Percentiles rank a stretch among this genome's conserved stretches.
phyloP scores from a whole-genome alignment of 2,797 vertebrate species.

The Microctenopoma stevenorrisi region DNA sequence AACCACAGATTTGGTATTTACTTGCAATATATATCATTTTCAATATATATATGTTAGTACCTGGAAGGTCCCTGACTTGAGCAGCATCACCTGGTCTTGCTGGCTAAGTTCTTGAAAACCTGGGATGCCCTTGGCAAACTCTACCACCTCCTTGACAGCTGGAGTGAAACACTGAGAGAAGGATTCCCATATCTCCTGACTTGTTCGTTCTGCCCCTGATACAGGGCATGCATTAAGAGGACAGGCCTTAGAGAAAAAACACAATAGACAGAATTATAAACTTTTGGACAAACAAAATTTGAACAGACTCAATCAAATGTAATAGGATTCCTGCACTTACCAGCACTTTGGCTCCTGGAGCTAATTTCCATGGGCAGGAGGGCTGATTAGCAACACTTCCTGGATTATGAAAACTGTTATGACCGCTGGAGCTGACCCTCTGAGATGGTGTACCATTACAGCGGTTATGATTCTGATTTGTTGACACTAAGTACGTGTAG shows the following conservation, averaged over 20 bases:
- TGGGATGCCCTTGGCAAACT: constrained; percentile 88
- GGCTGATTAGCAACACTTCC: constrained; percentile 58
- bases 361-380: constrained; percentile 82
- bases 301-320: background rate
- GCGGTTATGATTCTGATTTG: constrained; percentile 76
- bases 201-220: constrained; percentile 76
- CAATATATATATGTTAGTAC: constrained; percentile 57
- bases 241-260: constrained; percentile 77
- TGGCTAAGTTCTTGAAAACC: constrained; percentile 87
- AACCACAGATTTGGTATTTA: constrained; percentile 15
- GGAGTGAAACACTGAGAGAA: constrained; percentile 88
- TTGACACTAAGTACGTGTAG: constrained; percentile 65
- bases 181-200: constrained; percentile 86
- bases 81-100: constrained; percentile 87
- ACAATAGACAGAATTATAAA: background rate
- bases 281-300: constrained; percentile 2
- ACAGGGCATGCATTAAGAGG: constrained; percentile 85
- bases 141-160: constrained; percentile 87
- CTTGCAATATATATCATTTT: background rate
- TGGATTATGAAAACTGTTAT: constrained; percentile 58
- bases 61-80: constrained; percentile 89
- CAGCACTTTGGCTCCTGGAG: constrained; percentile 84
- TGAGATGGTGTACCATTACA: constrained; percentile 45
- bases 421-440: constrained; percentile 52
- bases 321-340: constrained; percentile 64